Evolutionary conservation across 1,140 invertebrate genomes (phyloP).

Genomic region (Sycophila sp.): DNA sequence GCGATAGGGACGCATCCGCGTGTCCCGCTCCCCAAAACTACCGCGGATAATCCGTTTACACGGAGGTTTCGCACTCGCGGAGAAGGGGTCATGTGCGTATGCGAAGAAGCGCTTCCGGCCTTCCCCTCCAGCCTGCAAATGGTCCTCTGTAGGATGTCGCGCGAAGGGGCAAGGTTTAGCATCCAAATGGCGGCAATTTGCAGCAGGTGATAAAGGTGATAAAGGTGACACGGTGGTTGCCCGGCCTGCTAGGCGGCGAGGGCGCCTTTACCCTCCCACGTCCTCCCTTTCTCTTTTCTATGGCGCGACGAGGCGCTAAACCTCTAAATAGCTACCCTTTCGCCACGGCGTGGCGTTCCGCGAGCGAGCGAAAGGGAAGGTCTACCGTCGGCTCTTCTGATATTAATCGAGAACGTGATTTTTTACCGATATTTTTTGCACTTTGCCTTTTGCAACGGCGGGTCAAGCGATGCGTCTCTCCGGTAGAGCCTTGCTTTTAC

Average conservation of each 20-base stretch:
- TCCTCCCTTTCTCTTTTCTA: slow-evolving; percentile 18
- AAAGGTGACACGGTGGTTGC: slow-evolving; percentile 62
- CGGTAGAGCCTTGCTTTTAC: too few species aligned
- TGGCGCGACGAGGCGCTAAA: slow-evolving; percentile 57
- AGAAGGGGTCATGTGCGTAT: slow-evolving; percentile 45
- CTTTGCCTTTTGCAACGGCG: too few species aligned
- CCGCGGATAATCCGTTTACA: slow-evolving; percentile 60
- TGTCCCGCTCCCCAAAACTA: slow-evolving; percentile 46
- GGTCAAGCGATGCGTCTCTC: too few species aligned
- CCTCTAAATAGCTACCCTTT: slow-evolving; percentile 63
- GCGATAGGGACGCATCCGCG: slow-evolving; percentile 39
- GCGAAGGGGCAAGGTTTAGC: slow-evolving; percentile 53
- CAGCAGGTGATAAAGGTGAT: slow-evolving; percentile 67
- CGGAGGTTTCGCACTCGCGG: slow-evolving; percentile 53
- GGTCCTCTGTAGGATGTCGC: slow-evolving; percentile 54
- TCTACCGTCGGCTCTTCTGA: background rate
- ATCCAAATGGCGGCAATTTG: slow-evolving; percentile 67
- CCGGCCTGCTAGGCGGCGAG: background rate
- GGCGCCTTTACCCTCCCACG: slow-evolving; percentile 40
- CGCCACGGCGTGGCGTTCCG: slow-evolving; percentile 37
- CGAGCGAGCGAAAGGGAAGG: background rate
- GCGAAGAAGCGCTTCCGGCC: background rate
- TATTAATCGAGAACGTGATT: background rate
- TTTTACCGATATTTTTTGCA: background rate
- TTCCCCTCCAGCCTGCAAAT: slow-evolving; percentile 52